Base-by-base conservation (phyloP, 2,797 vertebrate species). In the Saxicola maurus region DNA sequence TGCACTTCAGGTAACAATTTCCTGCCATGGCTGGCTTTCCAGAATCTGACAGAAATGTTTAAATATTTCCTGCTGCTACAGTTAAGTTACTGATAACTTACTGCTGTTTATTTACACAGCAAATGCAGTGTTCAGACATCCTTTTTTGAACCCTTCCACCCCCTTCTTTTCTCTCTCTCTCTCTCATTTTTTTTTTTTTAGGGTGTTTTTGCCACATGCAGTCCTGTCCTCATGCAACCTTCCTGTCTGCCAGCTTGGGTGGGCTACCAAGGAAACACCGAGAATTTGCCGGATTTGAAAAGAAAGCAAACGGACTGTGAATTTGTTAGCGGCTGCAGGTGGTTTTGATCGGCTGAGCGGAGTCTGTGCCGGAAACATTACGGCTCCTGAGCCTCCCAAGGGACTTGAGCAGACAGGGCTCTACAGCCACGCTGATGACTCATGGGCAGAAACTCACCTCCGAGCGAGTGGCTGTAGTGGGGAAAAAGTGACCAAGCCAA, bases 1-100 rank as follows among this genome's bases (percentile, higher is more conserved):
- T 92, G 69, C 42, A 68, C 60, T 91, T 92, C 64, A 75, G 10
- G 12, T 89, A 94, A 91, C 65, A 1, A 10, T 91, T 96, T 94
- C 87, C 93, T 95, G 73, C 61, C 35, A 38, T 52, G 61, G 61
- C 57, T 91, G 61, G 31, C 45, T 92, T 94, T 95, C 85, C 95
- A 94, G 86, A 93, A 86, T 65, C 65, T 8, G 5, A 77, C 74
- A 85, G 78, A 84, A 88, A 40, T 9, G 45, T 94, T 94, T 94
- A 84, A 88, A 43, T 7, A 42, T 94, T 94, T 94, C 86, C 90
- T 95, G 88, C 85, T 85, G 86, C 85, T 81, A 60, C 7, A 8
- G 57, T 84, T 88, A 87, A 84, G 48, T 89, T 76, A 55, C 67
- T 88, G 60, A 48, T 95, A 95, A 90, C 79, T 85, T 64, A 66